phyloP scores from a whole-genome alignment of 2,888 invertebrate species.

The Chymomyza procnemis region DNA sequence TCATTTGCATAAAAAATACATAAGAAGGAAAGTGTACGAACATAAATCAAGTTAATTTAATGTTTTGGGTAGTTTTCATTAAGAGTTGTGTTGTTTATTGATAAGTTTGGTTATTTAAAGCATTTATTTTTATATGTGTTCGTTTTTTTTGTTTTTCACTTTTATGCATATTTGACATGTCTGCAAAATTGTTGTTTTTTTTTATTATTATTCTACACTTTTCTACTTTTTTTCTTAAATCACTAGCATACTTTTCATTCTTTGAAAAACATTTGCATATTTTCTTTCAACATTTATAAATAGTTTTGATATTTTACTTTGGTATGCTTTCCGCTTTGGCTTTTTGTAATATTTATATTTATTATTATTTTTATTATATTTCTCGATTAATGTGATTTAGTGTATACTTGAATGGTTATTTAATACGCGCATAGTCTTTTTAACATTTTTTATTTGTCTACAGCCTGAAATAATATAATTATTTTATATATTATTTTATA shows the following conservation, averaged over 20 bases:
- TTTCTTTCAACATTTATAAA: background rate
- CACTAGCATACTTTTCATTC: no score
- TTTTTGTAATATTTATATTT: background rate
- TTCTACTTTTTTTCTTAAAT: no score
- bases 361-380: background rate
- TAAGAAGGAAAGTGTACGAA: no score
- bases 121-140: no score
- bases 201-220: background rate
- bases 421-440: background rate
- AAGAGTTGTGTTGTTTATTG: no score
- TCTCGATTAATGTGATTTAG: background rate
- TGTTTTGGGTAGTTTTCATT: no score
- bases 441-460: background rate
- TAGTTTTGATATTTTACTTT: background rate
- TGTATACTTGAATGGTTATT: background rate
- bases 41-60: no score
- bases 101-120: no score
- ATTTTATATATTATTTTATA: background rate
- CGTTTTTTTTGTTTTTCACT: background rate
- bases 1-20: no score
- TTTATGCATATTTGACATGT: background rate
- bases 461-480: background rate
- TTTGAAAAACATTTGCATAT: background rate
- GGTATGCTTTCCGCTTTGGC: background rate
- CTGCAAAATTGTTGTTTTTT: background rate